phyloP scores from a whole-genome alignment of 2,888 invertebrate genomes.

The Hirtodrosophila cameraria region DNA sequence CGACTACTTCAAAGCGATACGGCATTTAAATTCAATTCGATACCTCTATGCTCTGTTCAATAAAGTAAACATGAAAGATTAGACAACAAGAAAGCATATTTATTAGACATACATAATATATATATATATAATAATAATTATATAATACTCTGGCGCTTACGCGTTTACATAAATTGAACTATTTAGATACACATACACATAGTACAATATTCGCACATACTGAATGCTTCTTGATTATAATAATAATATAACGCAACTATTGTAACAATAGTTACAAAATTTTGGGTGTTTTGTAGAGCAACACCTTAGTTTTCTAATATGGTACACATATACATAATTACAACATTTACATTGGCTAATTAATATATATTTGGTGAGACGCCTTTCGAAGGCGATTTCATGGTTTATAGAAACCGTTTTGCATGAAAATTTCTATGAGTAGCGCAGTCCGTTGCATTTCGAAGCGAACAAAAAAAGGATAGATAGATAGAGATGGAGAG shows the following conservation, averaged over 20 bases:
- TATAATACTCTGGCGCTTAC: slow-evolving; percentile 24
- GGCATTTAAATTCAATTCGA: too few relatives aligned
- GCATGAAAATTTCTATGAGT: slow-evolving; percentile 8
- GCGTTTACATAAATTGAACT: slow-evolving; percentile 16
- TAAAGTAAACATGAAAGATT: neutral
- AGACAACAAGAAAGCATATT: slow-evolving; percentile 26
- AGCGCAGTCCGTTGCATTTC: slow-evolving; percentile 1
- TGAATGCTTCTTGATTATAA: slow-evolving; percentile 4
- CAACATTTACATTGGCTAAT: slow-evolving; percentile 25
- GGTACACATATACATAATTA: slow-evolving; percentile 29
- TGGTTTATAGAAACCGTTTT: slow-evolving; percentile 35
- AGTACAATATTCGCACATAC: neutral
- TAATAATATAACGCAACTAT: neutral
- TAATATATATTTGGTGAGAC: neutral
- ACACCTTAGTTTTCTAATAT: slow-evolving; percentile 9
- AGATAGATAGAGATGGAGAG: neutral
- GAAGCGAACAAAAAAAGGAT: neutral
- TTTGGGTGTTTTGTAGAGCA: neutral
- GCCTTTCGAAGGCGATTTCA: slow-evolving; percentile 4
- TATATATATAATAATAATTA: too few relatives aligned
- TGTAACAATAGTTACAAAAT: slow-evolving; percentile 12
- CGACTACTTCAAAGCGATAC: too few relatives aligned
- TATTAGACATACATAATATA: slow-evolving; percentile 39
- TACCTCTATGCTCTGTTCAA: neutral
- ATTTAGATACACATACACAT: slow-evolving; percentile 9